Base-by-base conservation (phyloP, 2,797 vertebrate species). In the Sparidentex hasta region DNA sequence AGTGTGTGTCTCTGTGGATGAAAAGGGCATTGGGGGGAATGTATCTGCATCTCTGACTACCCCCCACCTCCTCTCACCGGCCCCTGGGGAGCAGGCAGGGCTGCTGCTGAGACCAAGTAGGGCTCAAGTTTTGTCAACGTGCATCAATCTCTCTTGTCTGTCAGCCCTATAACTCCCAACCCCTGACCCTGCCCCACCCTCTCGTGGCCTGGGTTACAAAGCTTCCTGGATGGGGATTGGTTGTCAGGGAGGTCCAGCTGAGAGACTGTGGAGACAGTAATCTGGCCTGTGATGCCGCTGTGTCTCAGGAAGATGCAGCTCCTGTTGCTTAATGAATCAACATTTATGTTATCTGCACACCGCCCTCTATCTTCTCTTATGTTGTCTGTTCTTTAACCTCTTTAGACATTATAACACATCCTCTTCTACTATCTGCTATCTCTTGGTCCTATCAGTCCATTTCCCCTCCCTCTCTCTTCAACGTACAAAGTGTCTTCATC, bases 131-230 rank as follows among this genome's bases (percentile, higher is more conserved):
- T 94, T 94, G 92, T 93, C 89, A 92, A 87, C n/a, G 82, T 63
- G 88, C 93, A 95, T 94, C 93, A 93, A 94, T 95, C 94, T 93
- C 90, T 86, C 91, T 77, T 80, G 87, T 92, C 91, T 94, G 92
- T 94, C 94, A 92, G 65, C 74, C 83, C 86, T 66, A 72, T 87
- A 91, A 86, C 88, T 91, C 83, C 64, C 85, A 87, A 94, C 92
- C 92, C 76, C 84, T 93, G 90, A 93, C 92, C 93, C 90, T 86
- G 84, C 86, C 85, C 89, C 88, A 85, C 90, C 93, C 82, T 90
- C 76, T 58, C 62, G 41, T 83, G 85, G 85, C 81, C 90, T 86
- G 83, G 84, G 90, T 94, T 92, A 88, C 90, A 87, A 83, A 84
- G 81, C 71, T 76, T 83, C 75, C 59, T 33, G 66, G 79, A 69